A percentile compares a stretch with the other conserved stretches of the same genome.
Conservation (phyloP, 2,888 invertebrate genomes). For the Brachynemurus nebulosus region DNA sequence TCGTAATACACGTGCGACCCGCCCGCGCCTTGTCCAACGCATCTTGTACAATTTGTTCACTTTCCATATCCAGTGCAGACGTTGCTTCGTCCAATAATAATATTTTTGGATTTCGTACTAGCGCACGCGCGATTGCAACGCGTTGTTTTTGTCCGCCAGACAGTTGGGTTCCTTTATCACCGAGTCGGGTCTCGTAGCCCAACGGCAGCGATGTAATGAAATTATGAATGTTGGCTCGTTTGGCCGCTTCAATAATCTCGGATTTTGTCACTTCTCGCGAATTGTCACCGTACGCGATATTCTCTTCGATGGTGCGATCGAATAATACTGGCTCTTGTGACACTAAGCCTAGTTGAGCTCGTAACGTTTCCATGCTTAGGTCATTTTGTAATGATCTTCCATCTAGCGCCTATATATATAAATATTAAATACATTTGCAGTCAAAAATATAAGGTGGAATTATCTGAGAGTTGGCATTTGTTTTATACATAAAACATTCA, state of each 20-base stretch:
- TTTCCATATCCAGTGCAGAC: conserved; percentile 72
- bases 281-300: conserved; percentile 88
- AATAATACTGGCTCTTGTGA: conserved; percentile 89
- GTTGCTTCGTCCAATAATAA: conserved; percentile 73
- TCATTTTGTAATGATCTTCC: conserved; percentile 43
- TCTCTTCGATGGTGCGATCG: conserved; percentile 74
- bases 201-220: conserved; percentile 64
- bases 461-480: not conserved
- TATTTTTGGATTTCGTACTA: conserved; percentile 65
- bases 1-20: conserved; percentile 73
- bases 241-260: conserved; percentile 65
- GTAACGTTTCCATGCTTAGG: conserved; percentile 40
- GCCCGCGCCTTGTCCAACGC: conserved; percentile 69
- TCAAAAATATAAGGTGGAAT: not conserved
- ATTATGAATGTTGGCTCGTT: conserved; percentile 75
- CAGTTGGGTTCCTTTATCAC: conserved; percentile 61
- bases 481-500: too few species aligned
- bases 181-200: conserved; percentile 68
- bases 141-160: conserved; percentile 78
- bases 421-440: not conserved
- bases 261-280: conserved; percentile 44
- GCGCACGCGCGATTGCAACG: conserved; percentile 73
- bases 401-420: conserved; percentile 32
- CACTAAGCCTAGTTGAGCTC: conserved; percentile 74
- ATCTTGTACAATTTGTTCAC: conserved; percentile 81